Conservation (phyloP, 2,797 vertebrate species). For the Macropodus opercularis region DNA sequence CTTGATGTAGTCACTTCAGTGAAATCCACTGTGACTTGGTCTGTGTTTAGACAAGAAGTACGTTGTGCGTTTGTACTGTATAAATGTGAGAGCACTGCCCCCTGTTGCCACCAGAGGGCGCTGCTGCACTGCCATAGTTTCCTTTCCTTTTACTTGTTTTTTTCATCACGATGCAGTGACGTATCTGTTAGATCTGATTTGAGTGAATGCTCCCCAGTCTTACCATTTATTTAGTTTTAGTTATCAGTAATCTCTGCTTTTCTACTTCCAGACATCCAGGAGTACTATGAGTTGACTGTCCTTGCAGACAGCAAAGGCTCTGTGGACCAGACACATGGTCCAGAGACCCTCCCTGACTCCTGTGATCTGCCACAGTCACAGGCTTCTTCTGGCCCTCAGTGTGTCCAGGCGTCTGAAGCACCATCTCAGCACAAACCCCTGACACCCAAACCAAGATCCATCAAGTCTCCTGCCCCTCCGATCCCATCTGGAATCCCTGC, state of each 20-base stretch:
- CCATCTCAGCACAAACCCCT: conserved; percentile 26
- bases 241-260: conserved; percentile 9
- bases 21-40: neutral
- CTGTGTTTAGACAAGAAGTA: neutral
- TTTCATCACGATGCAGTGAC: too few relatives aligned
- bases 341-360: conserved; percentile 4
- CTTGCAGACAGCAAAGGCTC: conserved; percentile 44
- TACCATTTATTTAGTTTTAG: neutral
- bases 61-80: too few relatives aligned
- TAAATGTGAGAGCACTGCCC: neutral
- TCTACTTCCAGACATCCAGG: conserved; percentile 78
- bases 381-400: conserved; percentile 4
- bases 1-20: too few relatives aligned
- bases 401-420: conserved; percentile 12
- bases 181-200: neutral
- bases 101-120: conserved; percentile 59
- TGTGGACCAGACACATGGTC: conserved; percentile 2
- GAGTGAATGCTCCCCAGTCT: too few relatives aligned
- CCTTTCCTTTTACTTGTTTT: neutral
- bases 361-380: conserved; percentile 16
- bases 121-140: conserved; percentile 19
- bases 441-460: conserved; percentile 45
- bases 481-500: conserved; percentile 39
- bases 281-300: conserved; percentile 75
- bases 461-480: conserved; percentile 64